phyloP scores from a whole-genome alignment of 2,797 vertebrate genomes.

The Enteromius viviparus region DNA sequence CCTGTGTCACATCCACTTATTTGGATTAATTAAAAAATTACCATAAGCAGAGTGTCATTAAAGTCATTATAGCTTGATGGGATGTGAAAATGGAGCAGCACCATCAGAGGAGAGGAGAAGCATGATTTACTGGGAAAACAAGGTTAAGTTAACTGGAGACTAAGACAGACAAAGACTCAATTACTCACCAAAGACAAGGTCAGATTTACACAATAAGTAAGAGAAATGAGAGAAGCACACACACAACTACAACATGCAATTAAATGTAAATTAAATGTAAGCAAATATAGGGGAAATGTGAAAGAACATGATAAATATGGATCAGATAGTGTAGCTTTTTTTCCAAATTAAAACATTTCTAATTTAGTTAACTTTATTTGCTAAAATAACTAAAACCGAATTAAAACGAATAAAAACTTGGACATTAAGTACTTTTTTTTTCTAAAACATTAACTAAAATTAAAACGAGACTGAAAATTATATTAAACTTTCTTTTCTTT shows the following conservation, averaged over 20 bases:
- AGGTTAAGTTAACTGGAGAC: conserved; percentile 6
- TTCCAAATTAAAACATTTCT: neutral
- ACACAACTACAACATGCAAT: neutral
- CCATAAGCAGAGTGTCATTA: conserved; percentile 69
- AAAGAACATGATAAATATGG: conserved; percentile 8
- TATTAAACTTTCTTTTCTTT: neutral
- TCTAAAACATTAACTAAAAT: neutral
- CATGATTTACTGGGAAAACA: conserved; percentile 28
- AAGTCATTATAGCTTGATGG: conserved; percentile 63
- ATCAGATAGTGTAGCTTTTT: neutral
- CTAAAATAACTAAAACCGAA: neutral
- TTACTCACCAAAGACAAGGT: conserved; percentile 18
- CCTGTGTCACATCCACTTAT: conserved; percentile 65
- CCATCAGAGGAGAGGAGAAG: conserved; percentile 21
- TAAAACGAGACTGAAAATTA: neutral
- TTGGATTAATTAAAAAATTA: conserved; percentile 75
- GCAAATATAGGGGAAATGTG: neutral
- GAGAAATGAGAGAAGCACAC: neutral
- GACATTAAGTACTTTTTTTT: too few species aligned
- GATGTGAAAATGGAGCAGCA: conserved; percentile 49
- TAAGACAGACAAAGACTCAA: conserved; percentile 3
- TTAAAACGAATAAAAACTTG: neutral
- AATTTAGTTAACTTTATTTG: neutral
- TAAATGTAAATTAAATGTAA: conserved; percentile 17
- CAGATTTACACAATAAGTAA: neutral